Conservation (phyloP, 2,797 vertebrate genomes). For the Synanceia verrucosa region DNA sequence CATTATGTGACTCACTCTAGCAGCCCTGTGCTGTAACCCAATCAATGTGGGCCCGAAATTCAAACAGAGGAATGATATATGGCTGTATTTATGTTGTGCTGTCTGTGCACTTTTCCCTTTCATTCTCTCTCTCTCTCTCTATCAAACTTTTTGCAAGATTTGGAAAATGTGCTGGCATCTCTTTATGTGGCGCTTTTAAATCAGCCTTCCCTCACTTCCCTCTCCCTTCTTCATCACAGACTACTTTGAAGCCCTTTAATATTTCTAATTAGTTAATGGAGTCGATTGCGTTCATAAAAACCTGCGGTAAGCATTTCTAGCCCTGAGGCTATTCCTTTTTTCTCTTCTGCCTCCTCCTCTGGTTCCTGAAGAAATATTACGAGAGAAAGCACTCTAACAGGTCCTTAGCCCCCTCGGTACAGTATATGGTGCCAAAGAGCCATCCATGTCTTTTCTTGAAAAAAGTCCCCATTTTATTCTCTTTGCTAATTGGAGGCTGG, state of each 20-base stretch:
- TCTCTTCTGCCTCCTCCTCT: conserved; percentile 20
- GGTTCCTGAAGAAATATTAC: conserved; percentile 73
- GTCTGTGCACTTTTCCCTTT: conserved; percentile 60
- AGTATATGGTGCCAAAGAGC: conserved; percentile 70
- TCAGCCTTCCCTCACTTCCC: conserved; percentile 54
- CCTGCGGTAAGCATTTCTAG: conserved; percentile 80
- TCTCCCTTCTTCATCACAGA: conserved; percentile 56
- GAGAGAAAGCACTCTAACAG: conserved; percentile 75
- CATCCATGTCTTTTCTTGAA: conserved; percentile 67
- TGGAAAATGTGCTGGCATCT: conserved; percentile 63
- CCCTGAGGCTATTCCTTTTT: conserved; percentile 48
- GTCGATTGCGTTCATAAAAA: conserved; percentile 79
- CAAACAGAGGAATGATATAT: conserved; percentile 63
- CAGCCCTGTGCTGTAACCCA: conserved; percentile 55
- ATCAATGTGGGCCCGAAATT: conserved; percentile 70
- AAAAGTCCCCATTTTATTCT: conserved; percentile 52
- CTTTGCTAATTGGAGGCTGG: conserved; percentile 72
- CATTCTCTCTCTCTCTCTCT: conserved; percentile 36
- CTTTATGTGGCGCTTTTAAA: conserved; percentile 73
- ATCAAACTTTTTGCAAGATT: conserved; percentile 73
- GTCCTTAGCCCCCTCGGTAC: conserved; percentile 58
- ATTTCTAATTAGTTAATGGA: conserved; percentile 88
- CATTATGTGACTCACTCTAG: conserved; percentile 65
- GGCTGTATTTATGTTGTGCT: conserved; percentile 70
- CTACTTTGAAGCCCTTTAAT: conserved; percentile 81